Evolutionary conservation across 2,888 invertebrate genomes (phyloP), one percentile per base, ranked within the genome.

Genomic region (Bibio marci): DNA sequence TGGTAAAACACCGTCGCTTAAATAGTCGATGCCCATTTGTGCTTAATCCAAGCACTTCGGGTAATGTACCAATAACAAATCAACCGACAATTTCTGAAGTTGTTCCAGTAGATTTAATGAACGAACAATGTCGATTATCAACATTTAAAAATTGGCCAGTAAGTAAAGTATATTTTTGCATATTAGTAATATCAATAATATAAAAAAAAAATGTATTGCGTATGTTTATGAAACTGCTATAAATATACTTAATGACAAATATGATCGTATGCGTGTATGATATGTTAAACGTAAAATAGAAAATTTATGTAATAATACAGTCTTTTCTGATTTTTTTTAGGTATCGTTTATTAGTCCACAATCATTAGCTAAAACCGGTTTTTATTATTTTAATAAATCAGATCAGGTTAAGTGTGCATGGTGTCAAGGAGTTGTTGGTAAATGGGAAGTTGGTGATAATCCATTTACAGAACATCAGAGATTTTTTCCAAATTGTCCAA

Each of bases 361-460:
- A 52, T 69, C 74, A 7, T 62, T 91, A 44, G 88, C 86, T 2
- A 71, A 67, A 54, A 81, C 87, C 35, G 91, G 91, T 4, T 90
- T 91, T 57, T 90, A 80, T 57, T 90, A 80, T 52, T 65, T 80
- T 3, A 73, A 79, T 44, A 67, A 70, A 30, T 71, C 71, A 12
- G 80, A 82, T 53, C 63, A 72, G 53, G 79, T 87, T 0, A 72
- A 79, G 44, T 90, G 90, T 58, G 81, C 79, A 2, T 88, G 77
- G 67, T 90, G 90, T 50, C 70, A 73, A 44, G 71, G 74, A 31
- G 80, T 59, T 0, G 68, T 88, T 40, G 78, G 78, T 53, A 68
- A 74, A 46, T 91, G 91, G 91, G 73, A 76, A 45, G 70, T 70
- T 45, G 80, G 79, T 22, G 90, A 91, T 56, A 76, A 79, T 51